Percentiles rank a stretch among this genome's conserved stretches.
These are phyloP conservation scores for Coleophora flavipennella DNA, from an alignment of 2,888 invertebrate genomes.

Conservation along the genomic window DNA sequence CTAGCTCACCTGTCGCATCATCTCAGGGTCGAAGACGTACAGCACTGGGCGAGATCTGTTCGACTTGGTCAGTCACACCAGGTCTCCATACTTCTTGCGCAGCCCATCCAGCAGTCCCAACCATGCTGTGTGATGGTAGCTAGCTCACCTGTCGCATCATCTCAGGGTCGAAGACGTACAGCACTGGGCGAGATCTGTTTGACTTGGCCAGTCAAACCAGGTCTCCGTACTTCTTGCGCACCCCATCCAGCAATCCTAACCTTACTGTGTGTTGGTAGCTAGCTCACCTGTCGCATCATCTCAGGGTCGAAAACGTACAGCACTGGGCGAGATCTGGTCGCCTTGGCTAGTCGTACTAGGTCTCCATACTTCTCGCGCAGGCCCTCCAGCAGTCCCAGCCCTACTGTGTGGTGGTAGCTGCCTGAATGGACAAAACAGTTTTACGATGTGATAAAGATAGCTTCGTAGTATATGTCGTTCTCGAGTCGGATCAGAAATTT, in stretches of 20 bases:
- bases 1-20: too few species aligned
- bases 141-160: too few species aligned
- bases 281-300: constrained; percentile 52
- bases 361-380: constrained; percentile 52
- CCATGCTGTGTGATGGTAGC: constrained; percentile 57
- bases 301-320: constrained; percentile 60
- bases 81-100: constrained; percentile 47
- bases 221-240: constrained; percentile 50
- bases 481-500: too few species aligned
- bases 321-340: constrained; percentile 46
- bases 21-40: too few species aligned
- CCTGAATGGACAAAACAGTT: constrained; percentile 34
- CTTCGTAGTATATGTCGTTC: too few species aligned
- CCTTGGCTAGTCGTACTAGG: constrained; percentile 54
- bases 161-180: too few species aligned
- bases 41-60: constrained; percentile 48
- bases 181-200: constrained; percentile 45
- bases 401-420: constrained; percentile 56
- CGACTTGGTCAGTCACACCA: constrained; percentile 57
- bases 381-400: constrained; percentile 53
- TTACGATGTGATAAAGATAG: too few species aligned
- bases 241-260: constrained; percentile 52
- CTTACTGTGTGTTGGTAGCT: constrained; percentile 27
- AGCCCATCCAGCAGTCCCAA: constrained; percentile 56
- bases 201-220: constrained; percentile 56